A percentile compares a stretch with the other conserved stretches of the same genome.
Evolutionary conservation across 2,113 vertebrate genomes (phyloP).

Genomic region (Macaca fascicularis): T2T-MFA8v1.1 NC_088392.1:44769501-44770000

Average conservation of each 20-base stretch:
- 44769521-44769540: constrained; percentile 5
- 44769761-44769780: not conserved
- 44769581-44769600: not conserved
- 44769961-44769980: not conserved
- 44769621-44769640: not conserved
- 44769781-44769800: not conserved
- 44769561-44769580: not conserved
- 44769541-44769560: not conserved
- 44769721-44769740: not conserved
- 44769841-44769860: not conserved
- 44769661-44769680: constrained; percentile 21
- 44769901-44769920: not conserved
- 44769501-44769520: not conserved
- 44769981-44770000: not conserved
- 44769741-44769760: not conserved
- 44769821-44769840: not conserved
- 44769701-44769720: not conserved
- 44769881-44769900: not conserved
- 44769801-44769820: not conserved
- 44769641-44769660: not conserved
- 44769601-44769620: not conserved
- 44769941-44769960: not conserved
- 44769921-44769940: not conserved
- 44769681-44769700: not conserved
- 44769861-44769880: not conserved